A percentile compares a stretch with the other conserved stretches of the same genome.
These are phyloP conservation scores for Entomobrya proxima DNA, from an alignment of 2,888 invertebrate species.

Conservation along the genomic window DNA sequence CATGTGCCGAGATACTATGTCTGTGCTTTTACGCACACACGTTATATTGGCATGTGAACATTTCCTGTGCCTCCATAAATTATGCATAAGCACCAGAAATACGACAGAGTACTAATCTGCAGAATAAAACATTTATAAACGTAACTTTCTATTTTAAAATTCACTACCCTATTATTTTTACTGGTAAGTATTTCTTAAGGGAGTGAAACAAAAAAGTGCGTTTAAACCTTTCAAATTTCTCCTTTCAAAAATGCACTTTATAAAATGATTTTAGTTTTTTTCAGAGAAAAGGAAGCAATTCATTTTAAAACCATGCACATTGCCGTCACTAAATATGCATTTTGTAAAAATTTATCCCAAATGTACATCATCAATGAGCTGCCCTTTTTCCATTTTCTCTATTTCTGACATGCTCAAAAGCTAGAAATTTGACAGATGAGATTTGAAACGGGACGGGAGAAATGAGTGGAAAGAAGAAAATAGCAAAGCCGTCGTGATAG, in stretches of 20 bases:
- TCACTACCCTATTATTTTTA: not conserved
- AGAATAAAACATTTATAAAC: not conserved
- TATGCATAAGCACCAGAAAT: constrained; percentile 28
- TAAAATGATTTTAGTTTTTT: not conserved
- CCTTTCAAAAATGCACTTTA: constrained; percentile 15
- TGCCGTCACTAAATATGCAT: not conserved
- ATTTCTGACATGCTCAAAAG: constrained; percentile 10
- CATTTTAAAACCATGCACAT: not conserved
- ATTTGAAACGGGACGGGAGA: constrained; percentile 4
- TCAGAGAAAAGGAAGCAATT: not conserved
- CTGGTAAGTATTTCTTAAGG: not conserved
- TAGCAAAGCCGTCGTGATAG: not conserved
- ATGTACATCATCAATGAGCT: not conserved
- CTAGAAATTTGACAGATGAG: constrained; percentile 5
- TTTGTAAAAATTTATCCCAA: not conserved
- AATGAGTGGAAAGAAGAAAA: not conserved
- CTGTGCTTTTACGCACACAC: not conserved
- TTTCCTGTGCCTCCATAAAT: constrained; percentile 31
- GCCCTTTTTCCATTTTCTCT: not conserved
- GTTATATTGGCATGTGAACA: not conserved
- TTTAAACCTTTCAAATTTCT: not conserved
- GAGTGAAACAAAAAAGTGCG: not conserved
- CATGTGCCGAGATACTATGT: no score
- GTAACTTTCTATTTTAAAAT: not conserved
- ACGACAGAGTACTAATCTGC: not conserved